Evolutionary conservation across 2,797 vertebrate species (phyloP).

Genomic region (Eulemur mongoz): DNA sequence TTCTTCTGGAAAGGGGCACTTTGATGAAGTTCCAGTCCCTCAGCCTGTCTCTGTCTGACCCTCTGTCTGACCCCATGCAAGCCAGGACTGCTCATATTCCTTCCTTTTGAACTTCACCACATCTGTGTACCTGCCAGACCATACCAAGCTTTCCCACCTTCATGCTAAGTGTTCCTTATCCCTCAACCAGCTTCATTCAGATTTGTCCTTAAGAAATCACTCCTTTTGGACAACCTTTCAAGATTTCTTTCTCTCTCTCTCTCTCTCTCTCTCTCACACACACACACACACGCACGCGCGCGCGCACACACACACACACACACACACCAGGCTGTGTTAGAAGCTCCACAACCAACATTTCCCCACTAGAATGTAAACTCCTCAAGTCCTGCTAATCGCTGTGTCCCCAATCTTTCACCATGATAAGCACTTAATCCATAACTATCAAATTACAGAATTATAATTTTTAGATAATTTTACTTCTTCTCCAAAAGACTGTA

Average conservation of each 20-base stretch:
- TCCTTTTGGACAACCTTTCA: not conserved
- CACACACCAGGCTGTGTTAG: not conserved
- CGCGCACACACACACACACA: not conserved
- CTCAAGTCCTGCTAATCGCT: not conserved
- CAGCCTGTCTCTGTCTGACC: not conserved
- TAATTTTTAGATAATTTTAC: constrained; percentile 21
- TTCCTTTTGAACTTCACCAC: not conserved
- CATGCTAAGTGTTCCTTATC: not conserved
- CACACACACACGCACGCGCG: not conserved
- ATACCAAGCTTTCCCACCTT: not conserved
- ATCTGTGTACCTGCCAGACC: not conserved
- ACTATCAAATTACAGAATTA: constrained; percentile 2
- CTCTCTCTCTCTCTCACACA: not conserved
- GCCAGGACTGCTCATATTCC: not conserved
- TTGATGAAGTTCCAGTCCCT: not conserved
- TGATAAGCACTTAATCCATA: not conserved
- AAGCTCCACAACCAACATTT: not conserved
- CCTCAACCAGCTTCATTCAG: not conserved
- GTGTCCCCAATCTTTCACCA: not conserved
- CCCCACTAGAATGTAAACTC: not conserved
- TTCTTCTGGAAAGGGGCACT: not conserved
- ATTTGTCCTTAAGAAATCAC: not conserved
- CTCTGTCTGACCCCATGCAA: not conserved
- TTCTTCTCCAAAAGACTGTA: not conserved
- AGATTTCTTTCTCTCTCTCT: not conserved